phyloP scores from a whole-genome alignment of 2,797 vertebrate genomes.

The Cyclopterus lumpus region DNA sequence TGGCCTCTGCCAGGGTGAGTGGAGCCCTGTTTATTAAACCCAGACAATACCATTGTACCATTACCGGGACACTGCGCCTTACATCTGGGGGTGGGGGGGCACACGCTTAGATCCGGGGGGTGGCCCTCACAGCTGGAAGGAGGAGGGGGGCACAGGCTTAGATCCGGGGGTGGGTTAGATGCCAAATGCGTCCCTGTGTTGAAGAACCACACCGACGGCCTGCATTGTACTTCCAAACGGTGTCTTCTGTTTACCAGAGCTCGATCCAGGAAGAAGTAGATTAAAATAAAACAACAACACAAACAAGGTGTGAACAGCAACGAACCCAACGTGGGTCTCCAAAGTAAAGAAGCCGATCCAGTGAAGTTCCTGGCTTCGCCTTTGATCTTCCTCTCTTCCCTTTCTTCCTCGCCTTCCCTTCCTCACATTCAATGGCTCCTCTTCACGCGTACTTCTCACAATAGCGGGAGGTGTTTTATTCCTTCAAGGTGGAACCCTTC shows the following conservation, averaged over 20 bases:
- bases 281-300: background rate
- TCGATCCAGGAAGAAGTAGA: conserved; percentile 12
- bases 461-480: conserved; percentile 29
- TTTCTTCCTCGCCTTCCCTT: conserved; percentile 16
- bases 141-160: too few relatives aligned
- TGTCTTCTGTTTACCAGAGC: conserved; percentile 26
- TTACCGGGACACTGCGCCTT: background rate
- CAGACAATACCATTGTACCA: conserved; percentile 34
- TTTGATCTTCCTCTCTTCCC: conserved; percentile 27
- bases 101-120: conserved; percentile 29
- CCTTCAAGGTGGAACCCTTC: conserved; percentile 74
- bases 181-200: conserved; percentile 19
- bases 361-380: conserved; percentile 60
- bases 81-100: background rate
- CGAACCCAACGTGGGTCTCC: conserved; percentile 11
- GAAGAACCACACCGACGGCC: conserved; percentile 5
- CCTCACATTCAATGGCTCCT: conserved; percentile 12
- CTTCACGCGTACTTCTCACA: conserved; percentile 17
- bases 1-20: conserved; percentile 18
- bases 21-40: conserved; percentile 16
- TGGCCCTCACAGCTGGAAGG: background rate
- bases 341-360: conserved; percentile 53
- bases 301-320: conserved; percentile 7
- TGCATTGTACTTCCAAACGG: conserved; percentile 26
- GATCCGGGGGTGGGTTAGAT: conserved; percentile 35